Evolutionary conservation across 2,113 vertebrate species (phyloP), one percentile per base, ranked within the genome.

Genomic region (Gopherus flavomarginatus): DNA sequence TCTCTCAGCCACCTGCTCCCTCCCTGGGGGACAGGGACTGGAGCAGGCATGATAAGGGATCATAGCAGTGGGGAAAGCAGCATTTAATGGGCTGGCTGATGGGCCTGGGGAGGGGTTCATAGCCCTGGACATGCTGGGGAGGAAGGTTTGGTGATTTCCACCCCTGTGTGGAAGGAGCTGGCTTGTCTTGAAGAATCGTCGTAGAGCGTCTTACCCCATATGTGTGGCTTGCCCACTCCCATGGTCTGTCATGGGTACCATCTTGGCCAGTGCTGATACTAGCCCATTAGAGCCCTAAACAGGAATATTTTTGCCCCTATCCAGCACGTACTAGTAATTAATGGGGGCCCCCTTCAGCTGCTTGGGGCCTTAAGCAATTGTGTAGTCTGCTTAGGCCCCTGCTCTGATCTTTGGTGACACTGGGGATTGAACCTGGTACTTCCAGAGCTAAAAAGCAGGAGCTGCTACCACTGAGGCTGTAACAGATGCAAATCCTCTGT

Each of bases 1-100:
- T 92, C 86, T 84, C 86, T 65, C 49, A 38, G 49, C 86, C 86
- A 92, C 65, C 86, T 85, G 91, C 86, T 92, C 49, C 75, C 38
- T 79, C 72, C n/a, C 84, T 29, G 52, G 84, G 57, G 49, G 49
- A 2, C 6, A 17, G 47, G n/a, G 11, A 29, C 17, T 38, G 47
- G 14, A 42, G 24, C 27, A 29, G 92, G 47, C 10, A 0, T 5
- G 17, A 65, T 31, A 53, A 87, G 9, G 27, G 52, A 69, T 62
- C 56, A n/a, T 49, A 47, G 4, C 4, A 14, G 31, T 38, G 42
- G 80, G 57, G 4, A 29, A 44, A 50, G 26, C 16, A 79, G 29
- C 81, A 29, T 79, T 87, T 62, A 44, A 87, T 31, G 80, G 19
- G 27, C 47, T 59, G n/a, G 62, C 52, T 86, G 77, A 44, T 54